These are phyloP conservation scores for Saccostrea cuccullata DNA, from an alignment of 1,140 invertebrate genomes.

Conservation along the genomic window DNA sequence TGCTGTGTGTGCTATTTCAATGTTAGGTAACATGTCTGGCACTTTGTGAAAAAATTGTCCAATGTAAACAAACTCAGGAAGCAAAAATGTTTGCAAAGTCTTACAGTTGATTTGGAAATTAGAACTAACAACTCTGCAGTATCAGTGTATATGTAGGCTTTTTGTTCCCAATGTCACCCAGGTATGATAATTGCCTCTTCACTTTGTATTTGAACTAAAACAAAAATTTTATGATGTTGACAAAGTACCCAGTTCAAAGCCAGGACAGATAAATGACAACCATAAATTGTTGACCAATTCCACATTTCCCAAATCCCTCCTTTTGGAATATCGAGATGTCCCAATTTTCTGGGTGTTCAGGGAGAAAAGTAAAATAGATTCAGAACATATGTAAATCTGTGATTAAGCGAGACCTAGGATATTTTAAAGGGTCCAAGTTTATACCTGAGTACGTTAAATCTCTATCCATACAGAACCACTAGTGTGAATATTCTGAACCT, in stretches of 20 bases:
- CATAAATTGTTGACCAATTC: constrained; percentile 33
- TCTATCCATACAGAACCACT: constrained; percentile 11
- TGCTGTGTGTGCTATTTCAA: background rate
- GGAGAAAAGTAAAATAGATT: background rate
- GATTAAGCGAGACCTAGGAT: background rate
- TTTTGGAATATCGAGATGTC: background rate
- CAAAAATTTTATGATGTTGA: constrained; percentile 30
- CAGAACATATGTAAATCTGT: background rate
- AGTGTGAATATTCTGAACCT: constrained; percentile 9
- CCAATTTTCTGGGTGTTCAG: background rate
- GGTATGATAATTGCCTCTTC: constrained; percentile 22
- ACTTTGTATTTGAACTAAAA: constrained; percentile 34
- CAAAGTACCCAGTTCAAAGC: background rate
- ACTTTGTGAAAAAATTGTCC: background rate
- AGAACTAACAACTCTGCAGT: background rate
- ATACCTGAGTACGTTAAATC: constrained; percentile 25
- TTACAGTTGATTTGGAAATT: background rate
- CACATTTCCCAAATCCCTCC: constrained; percentile 1
- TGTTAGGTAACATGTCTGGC: constrained; percentile 8
- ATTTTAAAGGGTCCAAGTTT: constrained; percentile 25
- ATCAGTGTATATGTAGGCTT: background rate
- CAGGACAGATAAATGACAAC: background rate
- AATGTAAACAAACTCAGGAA: background rate
- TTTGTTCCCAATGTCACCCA: background rate
- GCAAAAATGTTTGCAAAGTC: background rate